These are phyloP conservation scores for Scaptodrosophila latifasciaeformis DNA, from an alignment of 2,888 invertebrate species.

Conservation along the genomic window DNA sequence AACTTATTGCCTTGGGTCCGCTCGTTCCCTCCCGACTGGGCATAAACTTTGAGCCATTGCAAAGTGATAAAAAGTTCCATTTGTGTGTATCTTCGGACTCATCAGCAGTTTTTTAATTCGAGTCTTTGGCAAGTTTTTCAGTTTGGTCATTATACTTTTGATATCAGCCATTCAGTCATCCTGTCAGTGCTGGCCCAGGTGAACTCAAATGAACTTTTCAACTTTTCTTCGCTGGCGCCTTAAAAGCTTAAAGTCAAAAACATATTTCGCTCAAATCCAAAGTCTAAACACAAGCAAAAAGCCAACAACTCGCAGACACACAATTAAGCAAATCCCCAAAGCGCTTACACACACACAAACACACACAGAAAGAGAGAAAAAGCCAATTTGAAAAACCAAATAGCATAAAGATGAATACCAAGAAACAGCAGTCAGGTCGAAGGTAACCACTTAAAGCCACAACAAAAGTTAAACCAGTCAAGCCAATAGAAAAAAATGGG, in stretches of 20 bases:
- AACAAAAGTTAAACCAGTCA: background rate
- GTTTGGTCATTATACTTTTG: conserved; percentile 7
- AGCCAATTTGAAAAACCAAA: conserved; percentile 4
- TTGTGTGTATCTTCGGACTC: background rate
- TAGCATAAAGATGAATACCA: conserved; percentile 26
- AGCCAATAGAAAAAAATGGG: no score
- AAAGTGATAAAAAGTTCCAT: conserved; percentile 50
- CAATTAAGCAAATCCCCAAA: conserved; percentile 4
- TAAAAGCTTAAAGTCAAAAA: background rate
- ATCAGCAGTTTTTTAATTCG: conserved; percentile 40
- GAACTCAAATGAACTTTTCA: conserved; percentile 43
- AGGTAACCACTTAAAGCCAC: background rate
- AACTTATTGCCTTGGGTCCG: no score
- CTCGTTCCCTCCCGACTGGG: background rate
- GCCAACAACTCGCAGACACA: conserved; percentile 7
- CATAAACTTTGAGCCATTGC: conserved; percentile 34
- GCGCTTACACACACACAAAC: conserved; percentile 23
- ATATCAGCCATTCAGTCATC: no score
- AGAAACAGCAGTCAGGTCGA: background rate
- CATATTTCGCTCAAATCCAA: background rate
- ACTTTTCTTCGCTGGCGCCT: conserved; percentile 53
- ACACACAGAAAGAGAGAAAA: conserved; percentile 9
- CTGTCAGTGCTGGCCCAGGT: no score
- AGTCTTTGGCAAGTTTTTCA: conserved; percentile 46
- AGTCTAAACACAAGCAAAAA: background rate